Base-by-base conservation (phyloP, 2,113 vertebrate genomes). In the Hydropotes inermis region DNA sequence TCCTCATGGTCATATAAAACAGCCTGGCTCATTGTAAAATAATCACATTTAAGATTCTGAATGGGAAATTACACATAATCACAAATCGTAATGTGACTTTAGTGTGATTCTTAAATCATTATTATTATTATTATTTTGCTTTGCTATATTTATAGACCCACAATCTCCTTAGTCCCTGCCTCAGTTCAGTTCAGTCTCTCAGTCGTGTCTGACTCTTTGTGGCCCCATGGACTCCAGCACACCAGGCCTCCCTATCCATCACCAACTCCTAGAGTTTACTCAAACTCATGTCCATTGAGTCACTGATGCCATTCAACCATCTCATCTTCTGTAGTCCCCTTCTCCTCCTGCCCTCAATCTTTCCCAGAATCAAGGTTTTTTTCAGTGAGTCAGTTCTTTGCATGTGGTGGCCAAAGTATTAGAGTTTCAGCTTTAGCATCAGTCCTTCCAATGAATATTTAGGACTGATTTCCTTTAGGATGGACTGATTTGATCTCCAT, bases 1-100 rank as follows among this genome's bases (percentile, higher is more conserved):
- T 87, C 81, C 54, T 96, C 8, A 2, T 83, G 86, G 52, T 89
- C 52, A 92, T 30, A 85, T 92, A 92, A 91, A 93, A 93, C 43
- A 27, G n/a, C 16, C 27, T 74, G 30, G 23, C 5, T 94, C 6
- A 13, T 39, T 83, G 78, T 54, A 97, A 97, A 93, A 85, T 12
- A 87, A 91, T 92, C 17, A 45, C n/a, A 82, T 45, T 78, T 57
- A 81, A 45, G 43, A 89, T 93, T 61, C n/a, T 81, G 55, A 97
- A 82, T 89, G 36, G 15, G 47, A 96, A 89, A 58, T 81, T 96
- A 87, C 1, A 79, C 13, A 83, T 54, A 94, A 93, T 60, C 57
- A 85, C 85, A 89, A 96, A 83, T n/a, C 57, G 9, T 95, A 50
- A 91, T 70, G 8, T 54, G 28, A 61, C 7, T 94, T 47, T 58